A percentile compares a stretch with the other conserved stretches of the same genome.
Conservation (phyloP, 2,113 vertebrate genomes). For the Cebidichthys violaceus region DNA sequence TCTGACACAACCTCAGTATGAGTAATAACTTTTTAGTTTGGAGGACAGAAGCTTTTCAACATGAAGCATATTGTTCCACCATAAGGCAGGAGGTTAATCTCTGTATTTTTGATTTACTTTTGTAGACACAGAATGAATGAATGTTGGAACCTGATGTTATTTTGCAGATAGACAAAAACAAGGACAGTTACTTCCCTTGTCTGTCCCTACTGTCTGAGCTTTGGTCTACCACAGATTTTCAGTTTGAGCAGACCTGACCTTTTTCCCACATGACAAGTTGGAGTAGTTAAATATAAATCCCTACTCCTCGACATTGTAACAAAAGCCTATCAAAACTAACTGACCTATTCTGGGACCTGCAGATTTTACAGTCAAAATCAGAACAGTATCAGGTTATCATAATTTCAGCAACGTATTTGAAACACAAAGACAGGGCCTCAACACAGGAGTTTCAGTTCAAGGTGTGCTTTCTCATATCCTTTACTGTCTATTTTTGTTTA, state of each 20-base stretch:
- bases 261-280: constrained; percentile 60
- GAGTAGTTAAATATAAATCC: constrained; percentile 14
- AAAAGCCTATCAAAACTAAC: neutral
- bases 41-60: neutral
- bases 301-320: neutral
- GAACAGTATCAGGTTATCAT: neutral
- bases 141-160: constrained; percentile 11
- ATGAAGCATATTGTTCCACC: neutral
- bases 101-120: neutral
- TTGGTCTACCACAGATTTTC: constrained; percentile 71
- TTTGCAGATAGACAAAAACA: constrained; percentile 53
- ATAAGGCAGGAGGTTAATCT: neutral
- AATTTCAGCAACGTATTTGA: constrained; percentile 30
- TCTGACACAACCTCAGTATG: neutral
- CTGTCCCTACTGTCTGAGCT: constrained; percentile 55
- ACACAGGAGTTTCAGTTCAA: constrained; percentile 73
- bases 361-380: constrained; percentile 38
- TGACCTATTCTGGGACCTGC: neutral
- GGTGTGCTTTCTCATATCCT: constrained; percentile 74
- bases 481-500: constrained; percentile 8
- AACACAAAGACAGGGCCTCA: constrained; percentile 11
- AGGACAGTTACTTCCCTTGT: constrained; percentile 66
- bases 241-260: constrained; percentile 38
- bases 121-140: constrained; percentile 18
- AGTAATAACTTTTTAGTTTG: neutral